Evolutionary conservation across 1,140 invertebrate genomes (phyloP), one percentile per base, ranked within the genome.

Genomic region (Apolygus lucorum): DNA sequence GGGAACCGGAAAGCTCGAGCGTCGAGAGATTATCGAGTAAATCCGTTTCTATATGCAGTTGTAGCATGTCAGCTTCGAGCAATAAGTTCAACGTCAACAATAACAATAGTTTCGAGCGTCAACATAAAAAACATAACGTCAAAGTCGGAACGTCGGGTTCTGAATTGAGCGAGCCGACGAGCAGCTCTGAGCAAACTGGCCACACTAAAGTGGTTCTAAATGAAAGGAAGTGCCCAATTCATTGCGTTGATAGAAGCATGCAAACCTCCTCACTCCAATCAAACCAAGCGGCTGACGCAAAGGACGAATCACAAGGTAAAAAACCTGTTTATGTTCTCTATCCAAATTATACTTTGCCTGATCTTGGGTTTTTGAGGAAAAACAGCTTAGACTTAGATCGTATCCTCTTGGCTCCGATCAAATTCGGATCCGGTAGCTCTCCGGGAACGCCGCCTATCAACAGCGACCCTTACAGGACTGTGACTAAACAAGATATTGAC

Each of bases 321-420:
- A 85, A 84, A 69, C 89, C 91, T 1, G 88, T 95, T 14, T 95
- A 93, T 76, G 88, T 96, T 54, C 86, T 93, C 71, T 96, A 94
- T 82, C 93, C 93, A 17, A 94, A 92, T 79, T 96, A 96, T 76
- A 89, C 92, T 0, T 78, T 96, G 52, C 93, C 93, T 13, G 91
- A 95, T 80, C 82, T 95, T 64, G 89, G 87, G 67, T 96, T 96
- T 79, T 84, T 96, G 21, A 85, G 86, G 69, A 82, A 84, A 67
- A 77, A 81, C 42, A 70, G 75, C 59, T 70, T 78, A 34, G 84
- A 84, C 73, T 76, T 82, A n/a, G 84, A 86, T 13, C 87, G 89
- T 80, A 77, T 86, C 67, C 81, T 82, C n/a, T 78, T 84, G 22
- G 82, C 80, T 27, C 85, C 80, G 28, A 85, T 84, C 68, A 77